phyloP scores from a whole-genome alignment of 2,797 vertebrate species.

The Eleutherodactylus coqui region DNA sequence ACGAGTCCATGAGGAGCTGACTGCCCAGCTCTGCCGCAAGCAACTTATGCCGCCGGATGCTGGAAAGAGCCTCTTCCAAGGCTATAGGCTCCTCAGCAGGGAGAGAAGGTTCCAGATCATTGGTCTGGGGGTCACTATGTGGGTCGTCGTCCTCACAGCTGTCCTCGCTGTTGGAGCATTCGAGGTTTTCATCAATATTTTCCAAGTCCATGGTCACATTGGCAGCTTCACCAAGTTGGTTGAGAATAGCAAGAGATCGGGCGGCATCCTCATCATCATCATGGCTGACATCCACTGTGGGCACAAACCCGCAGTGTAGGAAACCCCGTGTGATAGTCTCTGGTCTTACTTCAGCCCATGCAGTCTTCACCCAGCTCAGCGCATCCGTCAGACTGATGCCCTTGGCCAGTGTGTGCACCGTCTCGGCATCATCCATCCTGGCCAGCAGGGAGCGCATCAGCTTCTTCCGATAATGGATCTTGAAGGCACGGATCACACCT shows the following conservation, averaged over 20 bases:
- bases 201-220: neutral
- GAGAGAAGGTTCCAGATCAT: neutral
- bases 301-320: neutral
- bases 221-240: neutral
- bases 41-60: neutral
- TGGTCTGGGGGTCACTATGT: neutral
- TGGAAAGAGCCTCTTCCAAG: neutral
- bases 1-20: neutral
- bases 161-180: neutral
- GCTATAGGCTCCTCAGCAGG: neutral
- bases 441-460: neutral
- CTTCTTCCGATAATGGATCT: conserved; percentile 9
- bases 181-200: conserved; percentile 9
- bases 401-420: neutral
- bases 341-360: neutral
- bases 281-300: neutral
- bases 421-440: neutral
- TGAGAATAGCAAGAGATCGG: neutral
- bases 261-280: neutral
- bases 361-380: neutral
- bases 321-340: neutral
- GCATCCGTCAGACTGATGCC: neutral
- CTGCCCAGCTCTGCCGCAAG: neutral
- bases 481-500: neutral
- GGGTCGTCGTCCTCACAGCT: neutral